Conservation (phyloP, 2,888 invertebrate species). For the Cosmia pyralina region DNA sequence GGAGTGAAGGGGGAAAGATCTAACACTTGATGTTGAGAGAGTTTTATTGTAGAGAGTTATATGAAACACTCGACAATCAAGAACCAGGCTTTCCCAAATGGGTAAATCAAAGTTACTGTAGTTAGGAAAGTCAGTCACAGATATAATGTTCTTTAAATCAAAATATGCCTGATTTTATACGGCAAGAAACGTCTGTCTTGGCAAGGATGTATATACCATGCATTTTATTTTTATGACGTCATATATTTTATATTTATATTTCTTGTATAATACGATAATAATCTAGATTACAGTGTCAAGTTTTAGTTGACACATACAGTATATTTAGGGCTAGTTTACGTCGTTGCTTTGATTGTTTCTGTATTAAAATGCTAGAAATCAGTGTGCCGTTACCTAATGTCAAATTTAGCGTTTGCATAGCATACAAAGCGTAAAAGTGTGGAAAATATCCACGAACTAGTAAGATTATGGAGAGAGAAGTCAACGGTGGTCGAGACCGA, state of each 20-base stretch:
- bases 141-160: conserved; percentile 41
- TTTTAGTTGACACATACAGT: conserved; percentile 55
- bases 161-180: conserved; percentile 29
- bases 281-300: conserved; percentile 57
- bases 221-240: conserved; percentile 60
- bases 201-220: conserved; percentile 52
- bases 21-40: conserved; percentile 2
- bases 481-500: background rate
- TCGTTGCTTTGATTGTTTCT: conserved; percentile 40
- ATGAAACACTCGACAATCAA: background rate
- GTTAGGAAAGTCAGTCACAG: conserved; percentile 41
- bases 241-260: conserved; percentile 59
- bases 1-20: background rate
- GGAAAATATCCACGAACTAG: conserved; percentile 26
- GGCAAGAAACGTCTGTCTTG: conserved; percentile 35
- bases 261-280: conserved; percentile 56
- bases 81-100: background rate
- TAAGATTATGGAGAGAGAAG: background rate
- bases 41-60: background rate
- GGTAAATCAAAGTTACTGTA: conserved; percentile 15
- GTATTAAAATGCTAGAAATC: conserved; percentile 17
- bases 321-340: conserved; percentile 50
- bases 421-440: conserved; percentile 9
- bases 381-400: conserved; percentile 2
- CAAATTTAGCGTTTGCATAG: background rate